These are phyloP conservation scores for Parus major DNA, from an alignment of 2,113 vertebrate species.

Conservation along the genomic window DNA sequence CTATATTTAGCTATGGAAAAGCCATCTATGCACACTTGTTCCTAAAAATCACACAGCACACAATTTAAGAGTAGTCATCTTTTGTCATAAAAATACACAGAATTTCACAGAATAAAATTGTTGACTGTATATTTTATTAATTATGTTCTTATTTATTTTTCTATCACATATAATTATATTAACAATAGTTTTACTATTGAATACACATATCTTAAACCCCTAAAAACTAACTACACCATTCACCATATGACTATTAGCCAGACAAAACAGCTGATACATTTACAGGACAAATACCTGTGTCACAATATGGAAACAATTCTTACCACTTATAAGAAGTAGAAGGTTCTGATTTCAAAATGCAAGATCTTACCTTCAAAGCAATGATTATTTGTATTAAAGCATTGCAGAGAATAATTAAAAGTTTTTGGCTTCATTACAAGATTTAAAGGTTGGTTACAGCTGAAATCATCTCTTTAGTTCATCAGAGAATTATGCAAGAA, in stretches of 20 bases:
- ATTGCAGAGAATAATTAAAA: neutral
- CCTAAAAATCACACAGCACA: neutral
- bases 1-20: neutral
- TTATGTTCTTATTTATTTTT: neutral
- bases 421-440: neutral
- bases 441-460: neutral
- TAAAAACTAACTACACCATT: neutral
- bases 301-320: neutral
- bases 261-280: neutral
- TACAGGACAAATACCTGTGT: neutral
- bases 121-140: neutral
- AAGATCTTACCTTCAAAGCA: neutral
- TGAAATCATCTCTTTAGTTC: neutral
- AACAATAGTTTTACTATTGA: neutral
- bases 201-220: neutral
- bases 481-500: neutral
- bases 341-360: neutral
- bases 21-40: neutral
- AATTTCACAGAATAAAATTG: neutral
- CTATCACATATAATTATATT: neutral
- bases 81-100: neutral
- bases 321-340: constrained; percentile 49
- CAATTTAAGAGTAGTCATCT: neutral
- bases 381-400: neutral
- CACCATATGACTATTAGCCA: neutral